Percentiles rank a stretch among this genome's conserved stretches.
Conservation (phyloP, 2,888 invertebrate genomes). For the Microdon myrmicae region DNA sequence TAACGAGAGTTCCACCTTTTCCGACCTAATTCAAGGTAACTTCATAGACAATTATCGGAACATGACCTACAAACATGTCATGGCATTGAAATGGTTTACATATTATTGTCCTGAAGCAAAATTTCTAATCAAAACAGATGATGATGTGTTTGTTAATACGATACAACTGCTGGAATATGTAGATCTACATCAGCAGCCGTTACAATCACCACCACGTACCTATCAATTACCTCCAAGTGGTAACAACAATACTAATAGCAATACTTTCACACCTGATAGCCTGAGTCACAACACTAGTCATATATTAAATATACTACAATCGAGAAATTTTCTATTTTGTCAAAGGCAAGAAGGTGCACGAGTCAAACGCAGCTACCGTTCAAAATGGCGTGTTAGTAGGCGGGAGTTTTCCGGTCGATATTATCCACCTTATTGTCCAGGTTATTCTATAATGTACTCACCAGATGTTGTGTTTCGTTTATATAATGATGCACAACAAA, state of each 20-base stretch:
- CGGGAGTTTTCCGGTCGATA: conserved; percentile 72
- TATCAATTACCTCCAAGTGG: conserved; percentile 31
- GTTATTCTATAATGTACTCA: conserved; percentile 77
- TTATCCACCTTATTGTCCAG: conserved; percentile 82
- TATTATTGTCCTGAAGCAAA: conserved; percentile 77
- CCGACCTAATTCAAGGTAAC: conserved; percentile 80
- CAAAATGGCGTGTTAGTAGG: conserved; percentile 81
- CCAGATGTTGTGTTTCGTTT: conserved; percentile 72
- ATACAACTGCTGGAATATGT: conserved; percentile 71
- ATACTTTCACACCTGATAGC: conserved; percentile 21
- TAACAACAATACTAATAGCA: conserved; percentile 13
- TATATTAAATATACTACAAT: conserved; percentile 57
- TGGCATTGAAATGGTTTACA: conserved; percentile 81
- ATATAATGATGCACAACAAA: conserved; percentile 71
- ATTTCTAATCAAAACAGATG: conserved; percentile 79
- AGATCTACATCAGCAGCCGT: conserved; percentile 25
- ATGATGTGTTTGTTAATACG: conserved; percentile 80
- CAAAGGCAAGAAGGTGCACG: conserved; percentile 68
- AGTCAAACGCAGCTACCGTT: conserved; percentile 73
- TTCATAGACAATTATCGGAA: conserved; percentile 83
- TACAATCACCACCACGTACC: conserved; percentile 32
- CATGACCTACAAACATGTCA: conserved; percentile 86
- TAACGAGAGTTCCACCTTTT: conserved; percentile 70
- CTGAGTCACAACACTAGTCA: conserved; percentile 29
- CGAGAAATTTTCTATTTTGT: conserved; percentile 74